Evolutionary conservation across 2,113 vertebrate genomes (phyloP), one percentile per base, ranked within the genome.

Genomic region (Ictalurus punctatus): DNA sequence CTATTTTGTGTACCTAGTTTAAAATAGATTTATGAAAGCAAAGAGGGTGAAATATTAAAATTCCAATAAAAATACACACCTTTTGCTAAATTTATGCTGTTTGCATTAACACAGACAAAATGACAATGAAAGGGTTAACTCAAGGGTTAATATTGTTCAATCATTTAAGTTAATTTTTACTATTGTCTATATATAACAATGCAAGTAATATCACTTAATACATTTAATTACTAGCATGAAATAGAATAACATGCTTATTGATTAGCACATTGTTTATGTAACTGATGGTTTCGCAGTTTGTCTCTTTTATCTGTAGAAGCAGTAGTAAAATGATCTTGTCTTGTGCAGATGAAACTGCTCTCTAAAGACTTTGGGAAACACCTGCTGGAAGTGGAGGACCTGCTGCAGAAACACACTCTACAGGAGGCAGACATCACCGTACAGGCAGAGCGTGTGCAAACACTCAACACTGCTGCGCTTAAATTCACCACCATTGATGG

Each of bases 351-450:
- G 59, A 96, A 96, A 92, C 94, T 98, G 93, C 93, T 97, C 27
- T 99, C 98, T 0, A 97, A 96, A 92, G 98, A 99, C 56, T 93
- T 96, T 54, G 98, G 98, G 67, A 99, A 99, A 88, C 98, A 99
- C 63, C 96, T 99, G 9, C 94, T 98, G 90, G 97, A 99, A 93
- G 98, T 98, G 0, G 98, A 98, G 1, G 98, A 99, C 91, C 93
- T 99, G 13, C 93, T 99, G 89, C 98, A 99, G 96, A 98, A 99
- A 85, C 98, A 99, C 0, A 93, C 94, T 54, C 94, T 99, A 25
- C 95, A 98, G 92, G 98, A 99, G 87, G 97, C 97, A 0, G 98
- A 99, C 90, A 96, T 99, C 6, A 25, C 95, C 0, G 96, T 97
- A 1, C 98, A 99, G 95, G 96, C 96, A 0, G 98, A 99, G 85